A percentile compares a stretch with the other conserved stretches of the same genome.
Evolutionary conservation across 2,797 vertebrate species (phyloP).

Genomic region (Lycodopsis pacificus): DNA sequence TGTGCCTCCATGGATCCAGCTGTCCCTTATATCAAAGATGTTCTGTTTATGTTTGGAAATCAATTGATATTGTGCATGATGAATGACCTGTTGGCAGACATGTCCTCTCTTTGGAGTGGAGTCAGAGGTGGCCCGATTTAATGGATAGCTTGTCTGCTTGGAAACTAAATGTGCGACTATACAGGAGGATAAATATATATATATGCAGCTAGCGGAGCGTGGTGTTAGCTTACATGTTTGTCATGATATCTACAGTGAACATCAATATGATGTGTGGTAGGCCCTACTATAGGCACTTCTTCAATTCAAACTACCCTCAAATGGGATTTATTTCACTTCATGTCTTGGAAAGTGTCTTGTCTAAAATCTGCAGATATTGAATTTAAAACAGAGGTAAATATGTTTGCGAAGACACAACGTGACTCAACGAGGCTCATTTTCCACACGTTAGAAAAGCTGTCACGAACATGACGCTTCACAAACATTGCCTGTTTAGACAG

Average conservation of each 20-base stretch:
- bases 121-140: conserved; percentile 85
- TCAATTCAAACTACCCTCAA: conserved; percentile 72
- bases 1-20: conserved; percentile 69
- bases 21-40: conserved; percentile 86
- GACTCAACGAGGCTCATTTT: conserved; percentile 7
- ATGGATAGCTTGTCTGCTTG: conserved; percentile 81
- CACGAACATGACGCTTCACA: conserved; percentile 12
- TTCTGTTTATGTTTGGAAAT: conserved; percentile 87
- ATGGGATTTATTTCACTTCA: conserved; percentile 56
- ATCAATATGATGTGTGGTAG: conserved; percentile 84
- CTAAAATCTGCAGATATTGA: conserved; percentile 66
- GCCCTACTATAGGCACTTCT: conserved; percentile 63
- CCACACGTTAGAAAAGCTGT: conserved; percentile 26
- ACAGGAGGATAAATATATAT: conserved; percentile 72
- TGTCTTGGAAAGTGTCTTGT: conserved; percentile 54
- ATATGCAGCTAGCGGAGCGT: conserved; percentile 40
- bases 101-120: conserved; percentile 79
- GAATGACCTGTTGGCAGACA: conserved; percentile 83
- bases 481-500: conserved; percentile 29
- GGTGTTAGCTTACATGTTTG: conserved; percentile 52
- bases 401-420: not conserved
- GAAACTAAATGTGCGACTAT: conserved; percentile 82
- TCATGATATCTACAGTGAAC: conserved; percentile 76
- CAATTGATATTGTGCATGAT: conserved; percentile 86
- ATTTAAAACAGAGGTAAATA: conserved; percentile 38